Base-by-base conservation (phyloP, 2,888 invertebrate species). In the Elaeidobius kamerunicus region DNA sequence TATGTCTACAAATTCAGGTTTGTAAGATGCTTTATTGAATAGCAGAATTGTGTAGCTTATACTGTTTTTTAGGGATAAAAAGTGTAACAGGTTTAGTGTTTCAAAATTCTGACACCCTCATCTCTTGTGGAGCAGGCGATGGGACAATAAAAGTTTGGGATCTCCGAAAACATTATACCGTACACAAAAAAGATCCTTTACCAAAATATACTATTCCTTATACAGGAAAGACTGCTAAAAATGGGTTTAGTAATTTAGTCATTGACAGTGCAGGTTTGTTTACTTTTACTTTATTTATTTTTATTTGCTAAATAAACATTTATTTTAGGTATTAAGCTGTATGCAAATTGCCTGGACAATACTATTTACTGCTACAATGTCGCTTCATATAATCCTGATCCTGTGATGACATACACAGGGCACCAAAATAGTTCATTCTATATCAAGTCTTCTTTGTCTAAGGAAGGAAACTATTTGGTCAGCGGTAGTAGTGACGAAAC, bases 401-500 rank as follows among this genome's bases (percentile, higher is more conserved):
- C 91, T 0, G 71, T 84, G 52, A 80, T 78, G 63, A 72, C 77
- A 40, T 86, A 84, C 66, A 72, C 75, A 11, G 94, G 94, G 0
- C 86, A 91, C 69, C 80, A 85, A 62, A 88, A 86, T 70, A 79
- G 81, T 47, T 85, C 90, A 0, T 93, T 90, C 74, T 94, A 90
- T 72, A 86, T 94, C 27, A 92, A 91, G 71, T 81, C 88, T 0
- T 80, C 85, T 56, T 75, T 94, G 20, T 91, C 90, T 67, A 83
- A 85, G 1, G 91, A 93, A 72, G 85, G 88, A 3, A 75, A 77
- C 57, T 94, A 90, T 72, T 74, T 95, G 18, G 76, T 91, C 0
- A 91, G 91, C 70, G 94, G 94, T n/a, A 92, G 92, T 61, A 88
- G 88, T 64, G 91, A 92, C 72, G 84, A 86, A 61, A 78, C 82